phyloP scores from a whole-genome alignment of 2,113 vertebrate genomes.

The Ameiurus melas region DNA sequence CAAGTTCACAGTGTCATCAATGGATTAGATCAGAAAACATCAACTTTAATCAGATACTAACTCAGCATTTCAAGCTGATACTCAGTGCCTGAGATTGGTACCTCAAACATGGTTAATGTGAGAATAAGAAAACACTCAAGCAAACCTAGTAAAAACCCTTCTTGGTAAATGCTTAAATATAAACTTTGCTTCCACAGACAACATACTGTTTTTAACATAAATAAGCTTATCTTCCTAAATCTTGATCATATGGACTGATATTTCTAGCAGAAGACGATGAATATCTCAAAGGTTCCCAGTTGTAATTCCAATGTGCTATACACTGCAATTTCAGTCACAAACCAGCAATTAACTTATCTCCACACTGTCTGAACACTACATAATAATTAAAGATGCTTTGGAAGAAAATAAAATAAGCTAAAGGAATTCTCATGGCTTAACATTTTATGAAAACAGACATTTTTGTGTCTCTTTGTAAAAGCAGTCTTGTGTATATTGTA shows the following conservation, averaged over 20 bases:
- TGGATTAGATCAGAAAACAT: not conserved
- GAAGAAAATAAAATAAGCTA: not conserved
- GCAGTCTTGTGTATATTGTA: too few relatives aligned
- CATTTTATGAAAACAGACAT: not conserved
- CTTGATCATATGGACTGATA: not conserved
- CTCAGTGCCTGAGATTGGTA: not conserved
- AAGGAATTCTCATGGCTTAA: not conserved
- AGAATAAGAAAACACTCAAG: not conserved
- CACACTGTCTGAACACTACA: slow-evolving; percentile 6
- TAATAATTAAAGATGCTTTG: slow-evolving; percentile 7
- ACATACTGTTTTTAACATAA: not conserved
- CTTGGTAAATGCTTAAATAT: not conserved
- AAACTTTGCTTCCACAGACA: not conserved
- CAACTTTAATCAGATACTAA: not conserved
- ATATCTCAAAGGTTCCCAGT: not conserved
- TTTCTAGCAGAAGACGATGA: too few relatives aligned
- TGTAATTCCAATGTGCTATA: not conserved
- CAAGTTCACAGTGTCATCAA: not conserved
- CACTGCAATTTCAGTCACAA: slow-evolving; percentile 20
- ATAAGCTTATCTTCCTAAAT: not conserved
- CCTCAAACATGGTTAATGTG: not conserved
- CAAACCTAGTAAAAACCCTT: not conserved
- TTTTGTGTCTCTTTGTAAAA: not conserved
- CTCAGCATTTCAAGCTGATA: not conserved
- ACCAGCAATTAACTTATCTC: slow-evolving; percentile 9